These are phyloP conservation scores for Apotomis betuletana DNA, from an alignment of 2,888 invertebrate species.

Conservation along the genomic window DNA sequence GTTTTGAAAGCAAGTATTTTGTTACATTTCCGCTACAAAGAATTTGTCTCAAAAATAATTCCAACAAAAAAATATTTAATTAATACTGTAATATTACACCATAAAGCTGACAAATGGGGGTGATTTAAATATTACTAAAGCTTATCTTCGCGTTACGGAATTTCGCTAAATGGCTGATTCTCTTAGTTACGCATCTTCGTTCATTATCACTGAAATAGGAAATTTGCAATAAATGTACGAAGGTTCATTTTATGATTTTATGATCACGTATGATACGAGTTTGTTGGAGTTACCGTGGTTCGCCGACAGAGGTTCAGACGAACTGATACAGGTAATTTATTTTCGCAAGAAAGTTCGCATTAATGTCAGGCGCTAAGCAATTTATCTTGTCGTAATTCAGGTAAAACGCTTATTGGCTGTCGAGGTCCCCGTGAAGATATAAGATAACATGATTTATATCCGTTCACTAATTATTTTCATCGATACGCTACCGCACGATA, in stretches of 20 bases:
- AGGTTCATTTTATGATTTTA: constrained; percentile 1
- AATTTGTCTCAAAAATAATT: too few species aligned
- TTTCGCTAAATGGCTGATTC: neutral
- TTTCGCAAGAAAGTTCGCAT: constrained; percentile 71
- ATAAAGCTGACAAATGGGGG: neutral
- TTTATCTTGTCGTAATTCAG: constrained; percentile 76
- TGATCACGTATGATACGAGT: neutral
- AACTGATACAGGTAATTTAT: constrained; percentile 73
- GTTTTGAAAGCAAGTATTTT: too few species aligned
- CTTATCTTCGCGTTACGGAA: constrained; percentile 1
- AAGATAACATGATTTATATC: constrained; percentile 72
- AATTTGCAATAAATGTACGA: neutral
- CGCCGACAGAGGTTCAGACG: constrained; percentile 54
- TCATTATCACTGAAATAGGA: neutral
- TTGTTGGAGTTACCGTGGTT: constrained; percentile 47
- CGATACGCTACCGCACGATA: constrained; percentile 48
- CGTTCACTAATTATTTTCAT: constrained; percentile 62
- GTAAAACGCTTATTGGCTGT: constrained; percentile 79
- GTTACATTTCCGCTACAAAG: too few species aligned
- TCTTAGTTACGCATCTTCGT: neutral
- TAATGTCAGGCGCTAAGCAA: constrained; percentile 70
- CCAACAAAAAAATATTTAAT: too few species aligned
- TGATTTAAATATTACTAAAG: constrained; percentile 5
- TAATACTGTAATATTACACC: neutral
- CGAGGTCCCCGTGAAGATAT: constrained; percentile 68